phyloP scores from a whole-genome alignment of 2,113 vertebrate species.

The Epinephelus fuscoguttatus region DNA sequence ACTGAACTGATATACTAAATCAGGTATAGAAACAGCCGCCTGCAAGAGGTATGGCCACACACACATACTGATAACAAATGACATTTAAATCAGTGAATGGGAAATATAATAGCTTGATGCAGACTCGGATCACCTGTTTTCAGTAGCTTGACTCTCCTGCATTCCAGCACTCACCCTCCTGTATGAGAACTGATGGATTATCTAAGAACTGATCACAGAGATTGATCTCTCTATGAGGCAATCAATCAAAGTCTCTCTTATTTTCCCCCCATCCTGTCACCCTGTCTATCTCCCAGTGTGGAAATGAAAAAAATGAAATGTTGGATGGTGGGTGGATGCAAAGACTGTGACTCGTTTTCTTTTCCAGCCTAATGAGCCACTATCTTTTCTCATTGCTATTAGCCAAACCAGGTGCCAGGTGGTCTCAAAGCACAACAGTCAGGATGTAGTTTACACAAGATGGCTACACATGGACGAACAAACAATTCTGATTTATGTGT shows the following conservation, averaged over 20 bases:
- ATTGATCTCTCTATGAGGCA: constrained; percentile 18
- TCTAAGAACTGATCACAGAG: constrained; percentile 26
- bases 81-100: constrained; percentile 16
- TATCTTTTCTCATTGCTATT: neutral
- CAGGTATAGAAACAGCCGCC: neutral
- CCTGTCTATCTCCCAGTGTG: neutral
- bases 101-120: constrained; percentile 10
- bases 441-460: neutral
- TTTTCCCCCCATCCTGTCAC: neutral
- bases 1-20: neutral
- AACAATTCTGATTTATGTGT: constrained; percentile 7
- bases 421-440: neutral
- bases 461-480: constrained; percentile 21
- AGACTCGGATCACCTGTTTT: constrained; percentile 12
- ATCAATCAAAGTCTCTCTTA: constrained; percentile 27
- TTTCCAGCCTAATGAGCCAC: neutral
- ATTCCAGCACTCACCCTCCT: neutral
- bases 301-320: constrained; percentile 10
- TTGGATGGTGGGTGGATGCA: neutral
- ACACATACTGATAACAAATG: neutral
- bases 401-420: constrained; percentile 11
- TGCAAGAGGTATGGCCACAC: neutral
- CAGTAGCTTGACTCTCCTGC: constrained; percentile 1
- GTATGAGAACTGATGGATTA: constrained; percentile 36
- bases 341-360: neutral